Percentiles rank a stretch among this genome's conserved stretches.
These are phyloP conservation scores for Sarcophilus harrisii DNA, from an alignment of 2,797 vertebrate species.

Conservation along the genomic window DNA sequence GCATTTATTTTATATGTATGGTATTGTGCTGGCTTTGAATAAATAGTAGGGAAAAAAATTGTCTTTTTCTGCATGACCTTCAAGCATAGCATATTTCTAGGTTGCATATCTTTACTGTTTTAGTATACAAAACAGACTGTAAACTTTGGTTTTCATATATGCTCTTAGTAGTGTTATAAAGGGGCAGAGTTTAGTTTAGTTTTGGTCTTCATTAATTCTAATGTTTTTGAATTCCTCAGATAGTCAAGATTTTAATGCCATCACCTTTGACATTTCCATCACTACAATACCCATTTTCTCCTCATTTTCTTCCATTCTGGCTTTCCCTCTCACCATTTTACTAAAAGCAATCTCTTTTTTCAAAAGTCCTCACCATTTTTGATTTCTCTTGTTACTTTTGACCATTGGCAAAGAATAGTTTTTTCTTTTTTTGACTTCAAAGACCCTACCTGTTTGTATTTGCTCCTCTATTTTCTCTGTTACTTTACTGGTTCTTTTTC, in stretches of 20 bases:
- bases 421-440: not conserved
- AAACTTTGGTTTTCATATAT: not conserved
- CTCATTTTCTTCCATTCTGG: not conserved
- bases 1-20: not conserved
- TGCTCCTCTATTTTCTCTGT: not conserved
- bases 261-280: not conserved
- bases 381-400: not conserved
- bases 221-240: not conserved
- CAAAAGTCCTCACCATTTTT: not conserved
- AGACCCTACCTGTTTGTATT: not conserved
- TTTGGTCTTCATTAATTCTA: not conserved
- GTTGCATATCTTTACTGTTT: not conserved
- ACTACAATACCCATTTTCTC: not conserved
- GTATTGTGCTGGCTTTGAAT: not conserved
- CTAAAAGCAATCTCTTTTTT: not conserved
- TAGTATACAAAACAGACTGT: not conserved
- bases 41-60: not conserved
- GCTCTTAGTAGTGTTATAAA: not conserved
- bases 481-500: not conserved
- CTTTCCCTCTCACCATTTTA: not conserved
- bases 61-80: not conserved
- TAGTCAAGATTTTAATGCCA: not conserved
- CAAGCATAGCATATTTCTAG: not conserved
- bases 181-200: not conserved
- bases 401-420: not conserved